Evolutionary conservation across 2,797 vertebrate species (phyloP).

Genomic region (Semaprochilodus insignis): DNA sequence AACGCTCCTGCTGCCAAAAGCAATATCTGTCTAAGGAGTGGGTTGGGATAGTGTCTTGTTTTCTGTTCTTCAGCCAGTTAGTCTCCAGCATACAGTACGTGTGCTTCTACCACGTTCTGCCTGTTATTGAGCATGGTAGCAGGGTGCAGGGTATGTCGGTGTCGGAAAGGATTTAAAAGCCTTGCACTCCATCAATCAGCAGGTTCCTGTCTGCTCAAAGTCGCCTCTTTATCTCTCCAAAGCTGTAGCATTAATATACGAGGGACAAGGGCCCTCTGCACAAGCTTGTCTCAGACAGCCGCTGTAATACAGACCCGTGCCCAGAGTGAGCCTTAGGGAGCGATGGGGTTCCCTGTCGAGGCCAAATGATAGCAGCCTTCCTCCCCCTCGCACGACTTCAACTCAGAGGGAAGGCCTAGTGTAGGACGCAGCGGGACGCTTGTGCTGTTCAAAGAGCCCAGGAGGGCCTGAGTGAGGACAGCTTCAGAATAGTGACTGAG

Average conservation of each 20-base stretch:
- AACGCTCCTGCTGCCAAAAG: not conserved
- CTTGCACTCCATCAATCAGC: constrained; percentile 41
- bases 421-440: not conserved
- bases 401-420: constrained; percentile 15
- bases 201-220: constrained; percentile 39
- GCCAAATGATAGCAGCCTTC: constrained; percentile 20
- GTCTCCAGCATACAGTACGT: not conserved
- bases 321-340: constrained; percentile 22
- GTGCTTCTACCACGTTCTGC: not conserved
- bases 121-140: not conserved
- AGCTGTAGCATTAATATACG: constrained; percentile 33
- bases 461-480: constrained; percentile 12
- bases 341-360: constrained; percentile 1
- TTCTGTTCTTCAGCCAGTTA: not conserved
- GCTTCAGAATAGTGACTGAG: constrained; percentile 23
- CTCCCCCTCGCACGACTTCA: constrained; percentile 9
- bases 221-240: constrained; percentile 21
- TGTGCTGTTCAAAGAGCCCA: constrained; percentile 27
- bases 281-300: constrained; percentile 20
- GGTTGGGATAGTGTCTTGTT: not conserved
- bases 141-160: not conserved
- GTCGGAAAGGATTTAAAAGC: constrained; percentile 40
- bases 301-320: constrained; percentile 29
- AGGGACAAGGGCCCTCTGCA: constrained; percentile 31
- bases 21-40: not conserved